Base-by-base conservation (phyloP, 2,797 vertebrate species). In the Acridotheres tristis region DNA sequence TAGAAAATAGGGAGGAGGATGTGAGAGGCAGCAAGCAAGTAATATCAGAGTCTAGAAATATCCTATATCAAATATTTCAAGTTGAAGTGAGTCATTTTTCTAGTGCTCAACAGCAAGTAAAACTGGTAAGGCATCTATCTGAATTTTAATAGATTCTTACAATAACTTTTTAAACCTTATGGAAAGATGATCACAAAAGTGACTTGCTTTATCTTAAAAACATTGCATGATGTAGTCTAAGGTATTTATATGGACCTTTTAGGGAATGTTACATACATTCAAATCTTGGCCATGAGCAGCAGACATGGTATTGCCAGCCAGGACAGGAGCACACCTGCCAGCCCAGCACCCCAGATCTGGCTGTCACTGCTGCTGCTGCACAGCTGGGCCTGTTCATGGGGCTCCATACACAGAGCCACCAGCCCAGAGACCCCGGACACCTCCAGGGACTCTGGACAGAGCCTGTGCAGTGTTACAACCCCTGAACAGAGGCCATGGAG, bases 401-500 rank as follows among this genome's bases (percentile, higher is more conserved):
- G 26, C 47, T 81, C 7, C 27, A 45, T 21, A 20, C 47, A 21
- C 26, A 61, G 55, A 36, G n/a, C 17, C 66, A 53, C 21, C 79
- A 45, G 40, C 79, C 4, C 2, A 20, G 57, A 38, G 38, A 48
- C 1, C 34, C n/a, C 0, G 0, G 62, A 57, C 53, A 36, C 55
- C 32, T 32, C 26, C 79, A 53, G 32, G 47, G 65, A 30, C 54
- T 34, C 36, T 0, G 1, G 40, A 29, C 40, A 38, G 15, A 25
- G 50, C 58, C 10, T 30, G 5, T 13, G 50, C 68, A 54, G 29
- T 6, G 42, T 20, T 50, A 63, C 58, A 72, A 1, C 7, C 36
- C 43, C 43, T 0, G 0, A 26, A 57, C 4, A 16, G 43, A 42
- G 30, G 36, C 36, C 30, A 21, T 0, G 0, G 47, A 47, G 14